These are phyloP conservation scores for Steromphala cineraria DNA, from an alignment of 2,888 invertebrate species.

Conservation along the genomic window DNA sequence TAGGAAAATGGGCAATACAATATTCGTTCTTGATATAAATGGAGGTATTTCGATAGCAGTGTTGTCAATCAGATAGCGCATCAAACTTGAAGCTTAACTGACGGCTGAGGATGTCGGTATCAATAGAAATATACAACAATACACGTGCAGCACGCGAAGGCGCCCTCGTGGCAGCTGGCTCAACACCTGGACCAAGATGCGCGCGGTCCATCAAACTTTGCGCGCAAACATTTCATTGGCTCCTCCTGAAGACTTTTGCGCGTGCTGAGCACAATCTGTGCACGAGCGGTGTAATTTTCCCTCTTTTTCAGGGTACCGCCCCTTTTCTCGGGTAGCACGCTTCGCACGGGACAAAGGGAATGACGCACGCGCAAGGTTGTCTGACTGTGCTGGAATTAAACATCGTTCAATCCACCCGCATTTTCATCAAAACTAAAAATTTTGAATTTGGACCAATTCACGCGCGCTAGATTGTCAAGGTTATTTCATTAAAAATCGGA, in stretches of 20 bases:
- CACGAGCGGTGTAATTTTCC: not conserved
- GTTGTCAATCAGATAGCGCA: not conserved
- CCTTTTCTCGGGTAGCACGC: not conserved
- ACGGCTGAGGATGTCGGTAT: not conserved
- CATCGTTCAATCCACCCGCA: not conserved
- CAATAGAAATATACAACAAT: not conserved
- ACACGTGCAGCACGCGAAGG: not conserved
- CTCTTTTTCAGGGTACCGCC: not conserved
- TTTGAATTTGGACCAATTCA: not conserved
- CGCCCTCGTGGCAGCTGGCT: not conserved
- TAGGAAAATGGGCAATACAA: not conserved
- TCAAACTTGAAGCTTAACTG: not conserved
- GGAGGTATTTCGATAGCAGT: not conserved
- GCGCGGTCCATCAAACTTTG: not conserved
- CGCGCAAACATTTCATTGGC: not conserved
- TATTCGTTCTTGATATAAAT: not conserved
- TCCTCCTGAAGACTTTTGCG: not conserved
- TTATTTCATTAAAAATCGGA: not conserved
- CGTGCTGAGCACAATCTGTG: slow-evolving; percentile 4
- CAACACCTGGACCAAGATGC: not conserved
- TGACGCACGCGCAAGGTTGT: not conserved
- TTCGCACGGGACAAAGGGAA: not conserved
- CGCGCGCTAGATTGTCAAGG: not conserved
- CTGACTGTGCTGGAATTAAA: not conserved
- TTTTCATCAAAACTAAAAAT: not conserved